Conservation (phyloP, 53 echinoderm and acorn worm species). For the Henricia sp. region DNA sequence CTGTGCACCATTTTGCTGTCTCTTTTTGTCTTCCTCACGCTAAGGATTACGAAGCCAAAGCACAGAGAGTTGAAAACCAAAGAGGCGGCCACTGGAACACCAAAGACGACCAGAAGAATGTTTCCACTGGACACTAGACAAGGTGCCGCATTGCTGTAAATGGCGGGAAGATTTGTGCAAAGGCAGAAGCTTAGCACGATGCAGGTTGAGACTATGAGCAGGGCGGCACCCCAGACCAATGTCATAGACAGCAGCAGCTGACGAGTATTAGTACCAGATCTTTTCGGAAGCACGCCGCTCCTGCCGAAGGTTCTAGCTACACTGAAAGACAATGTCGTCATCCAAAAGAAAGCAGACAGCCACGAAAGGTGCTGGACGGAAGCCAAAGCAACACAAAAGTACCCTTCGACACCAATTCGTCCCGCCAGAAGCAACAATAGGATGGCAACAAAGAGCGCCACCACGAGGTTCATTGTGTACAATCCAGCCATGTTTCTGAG, state of each 20-base stretch:
- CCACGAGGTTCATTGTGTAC: constrained; percentile 75
- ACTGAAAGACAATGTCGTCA: constrained; percentile 28
- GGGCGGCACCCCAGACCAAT: constrained; percentile 21
- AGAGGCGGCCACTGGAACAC: constrained; percentile 18
- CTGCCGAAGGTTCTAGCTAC: constrained; percentile 17
- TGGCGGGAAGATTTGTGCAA: constrained; percentile 26
- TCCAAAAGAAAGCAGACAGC: constrained; percentile 76
- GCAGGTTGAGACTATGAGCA: background rate
- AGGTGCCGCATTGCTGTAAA: background rate
- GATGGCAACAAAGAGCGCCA: constrained; percentile 65
- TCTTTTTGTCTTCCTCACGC: constrained; percentile 15
- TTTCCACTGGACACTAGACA: constrained; percentile 3
- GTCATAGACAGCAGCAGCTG: background rate
- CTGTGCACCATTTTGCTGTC: constrained; percentile 36
- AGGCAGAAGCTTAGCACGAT: background rate
- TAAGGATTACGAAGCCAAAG: constrained; percentile 1
- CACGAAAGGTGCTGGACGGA: constrained; percentile 59
- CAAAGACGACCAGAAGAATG: constrained; percentile 23
- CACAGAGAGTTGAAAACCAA: constrained; percentile 9
- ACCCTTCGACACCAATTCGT: background rate
- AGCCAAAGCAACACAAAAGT: constrained; percentile 40
- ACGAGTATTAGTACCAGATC: background rate
- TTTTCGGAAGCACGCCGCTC: background rate
- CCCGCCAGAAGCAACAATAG: background rate
- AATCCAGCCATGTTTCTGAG: constrained; percentile 76